Base-by-base conservation (phyloP, 2,888 invertebrate genomes). In the Lycophotia porphyrea region DNA sequence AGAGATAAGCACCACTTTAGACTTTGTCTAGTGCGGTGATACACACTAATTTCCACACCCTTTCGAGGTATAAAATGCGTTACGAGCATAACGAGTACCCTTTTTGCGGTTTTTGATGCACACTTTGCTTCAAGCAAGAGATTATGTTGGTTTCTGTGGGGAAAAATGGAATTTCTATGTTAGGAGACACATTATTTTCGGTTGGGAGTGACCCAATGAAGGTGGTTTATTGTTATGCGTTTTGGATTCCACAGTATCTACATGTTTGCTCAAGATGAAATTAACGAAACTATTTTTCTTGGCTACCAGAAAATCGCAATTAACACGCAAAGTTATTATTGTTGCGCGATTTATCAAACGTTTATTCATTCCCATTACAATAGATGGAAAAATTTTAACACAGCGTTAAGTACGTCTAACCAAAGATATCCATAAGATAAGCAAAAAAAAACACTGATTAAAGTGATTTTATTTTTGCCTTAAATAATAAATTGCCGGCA, bases 1-100 rank as follows among this genome's bases (percentile, higher is more conserved):
- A 78, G 78, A 88, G 87, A 89, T 91, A 90, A 92, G 91, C 84
- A 89, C 88, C 91, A 89, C 92, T 92, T 91, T 87, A 85, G 82
- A 91, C 89, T 90, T 88, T 88, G 89, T 90, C 87, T 91, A 91
- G 90, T 88, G 87, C 84, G 86, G 88, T 87, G 88, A 90, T 90
- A 91, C 88, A 88, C 85, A 92, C 92, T 91, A 91, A 92, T 92
- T 91, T 90, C 90, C 91, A 89, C 91, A 88, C 91, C 89, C 88
- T 89, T 88, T 84, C 68, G 85, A 80, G 82, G 84, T 81, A 86
- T 87, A 87, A 87, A 88, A 89, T 84, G 78, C 80, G 83, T 83
- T 78, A 79, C 66, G 71, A 86, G 79, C 36, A 79, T 83, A 77
- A 79, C 67, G 72, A 86, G 81, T 34, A 79, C 85, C 81, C 79